These are phyloP conservation scores for Diprion similis DNA, from an alignment of 1,140 invertebrate genomes.

Conservation along the genomic window DNA sequence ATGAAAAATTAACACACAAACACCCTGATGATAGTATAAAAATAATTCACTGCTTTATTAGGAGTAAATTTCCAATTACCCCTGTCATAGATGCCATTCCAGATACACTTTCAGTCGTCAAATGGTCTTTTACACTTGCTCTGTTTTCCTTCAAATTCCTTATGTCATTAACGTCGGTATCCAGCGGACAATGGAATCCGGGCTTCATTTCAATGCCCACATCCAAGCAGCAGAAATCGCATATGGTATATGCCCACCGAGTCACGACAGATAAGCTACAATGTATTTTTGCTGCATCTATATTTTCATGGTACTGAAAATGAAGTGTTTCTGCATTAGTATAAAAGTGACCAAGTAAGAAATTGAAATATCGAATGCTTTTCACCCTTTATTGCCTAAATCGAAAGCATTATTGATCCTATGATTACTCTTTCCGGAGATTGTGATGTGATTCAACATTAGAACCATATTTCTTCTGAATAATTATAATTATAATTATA, in stretches of 20 bases:
- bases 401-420: no score
- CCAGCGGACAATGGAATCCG: conserved; percentile 59
- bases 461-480: no score
- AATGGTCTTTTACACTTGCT: fast-evolving
- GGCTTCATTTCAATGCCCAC: conserved; percentile 53
- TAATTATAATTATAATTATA: no score
- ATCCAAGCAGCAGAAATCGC: conserved; percentile 62
- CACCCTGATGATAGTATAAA: no score
- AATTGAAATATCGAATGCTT: conserved; percentile 14
- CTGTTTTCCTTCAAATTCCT: background rate
- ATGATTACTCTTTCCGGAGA: no score
- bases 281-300: conserved; percentile 47
- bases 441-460: no score
- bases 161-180: background rate
- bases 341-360: conserved; percentile 11
- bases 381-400: background rate
- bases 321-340: conserved; percentile 20
- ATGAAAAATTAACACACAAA: no score
- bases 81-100: conserved; percentile 26
- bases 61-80: conserved; percentile 28
- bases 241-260: conserved; percentile 65
- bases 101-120: background rate
- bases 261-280: conserved; percentile 64
- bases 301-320: conserved; percentile 61
- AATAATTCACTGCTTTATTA: background rate